These are phyloP conservation scores for Cynoglossus semilaevis DNA, from an alignment of 2,113 vertebrate genomes.

Conservation along the genomic window DNA sequence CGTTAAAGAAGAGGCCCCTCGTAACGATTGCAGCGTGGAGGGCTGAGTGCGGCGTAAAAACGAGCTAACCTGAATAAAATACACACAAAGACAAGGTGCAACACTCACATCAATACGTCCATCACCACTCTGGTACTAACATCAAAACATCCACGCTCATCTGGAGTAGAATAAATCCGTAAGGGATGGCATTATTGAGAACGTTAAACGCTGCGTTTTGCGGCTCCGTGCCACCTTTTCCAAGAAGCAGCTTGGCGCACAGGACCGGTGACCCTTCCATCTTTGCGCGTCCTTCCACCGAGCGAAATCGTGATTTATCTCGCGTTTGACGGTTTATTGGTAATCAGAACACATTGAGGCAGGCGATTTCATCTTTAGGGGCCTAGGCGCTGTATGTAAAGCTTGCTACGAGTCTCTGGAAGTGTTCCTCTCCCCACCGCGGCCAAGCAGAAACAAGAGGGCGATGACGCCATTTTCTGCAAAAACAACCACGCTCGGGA, in stretches of 20 bases:
- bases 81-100: conserved; percentile 64
- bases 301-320: conserved; percentile 30
- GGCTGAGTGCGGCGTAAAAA: conserved; percentile 79
- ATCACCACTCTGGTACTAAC: conserved; percentile 17
- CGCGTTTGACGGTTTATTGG: neutral
- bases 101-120: conserved; percentile 21
- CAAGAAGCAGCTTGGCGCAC: conserved; percentile 81
- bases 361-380: conserved; percentile 3
- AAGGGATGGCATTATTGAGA: conserved; percentile 15
- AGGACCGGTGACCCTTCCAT: conserved; percentile 79
- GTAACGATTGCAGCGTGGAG: conserved; percentile 73
- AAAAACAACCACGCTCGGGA: conserved; percentile 76
- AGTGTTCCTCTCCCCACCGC: conserved; percentile 65
- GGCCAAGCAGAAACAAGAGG: conserved; percentile 76
- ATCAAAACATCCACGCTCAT: conserved; percentile 15
- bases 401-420: conserved; percentile 63
- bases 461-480: conserved; percentile 84
- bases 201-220: conserved; percentile 73
- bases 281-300: conserved; percentile 78
- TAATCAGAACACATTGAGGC: conserved; percentile 36
- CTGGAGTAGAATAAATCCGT: conserved; percentile 14
- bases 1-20: conserved; percentile 66
- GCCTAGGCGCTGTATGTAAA: neutral
- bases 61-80: conserved; percentile 72
- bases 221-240: conserved; percentile 78